Base-by-base conservation (phyloP, 1,140 invertebrate species). In the Conus ventricosus region DNA sequence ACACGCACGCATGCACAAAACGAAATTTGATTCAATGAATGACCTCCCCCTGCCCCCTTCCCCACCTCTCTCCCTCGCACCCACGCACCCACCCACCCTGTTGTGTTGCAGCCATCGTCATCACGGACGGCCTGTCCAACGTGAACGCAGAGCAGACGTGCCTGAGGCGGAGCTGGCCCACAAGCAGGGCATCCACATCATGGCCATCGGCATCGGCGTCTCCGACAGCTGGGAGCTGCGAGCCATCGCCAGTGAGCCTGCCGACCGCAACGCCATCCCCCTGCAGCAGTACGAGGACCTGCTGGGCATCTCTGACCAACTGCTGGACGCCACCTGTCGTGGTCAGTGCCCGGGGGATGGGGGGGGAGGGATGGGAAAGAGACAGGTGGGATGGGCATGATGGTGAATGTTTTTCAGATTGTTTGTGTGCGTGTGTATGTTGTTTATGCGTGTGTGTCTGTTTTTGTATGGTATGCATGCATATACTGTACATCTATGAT, bases 111-210 rank as follows among this genome's bases (percentile, higher is more conserved):
- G 94, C 93, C 13, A 88, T 95, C 60, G 84, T 95, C 8, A 90
- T 95, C 25, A 94, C 94, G 15, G 93, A 95, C 88, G 93, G 93
- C 51, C 84, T 92, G 75, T 94, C 94, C 6, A 94, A 93, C 54
- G 89, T 94, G 23, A 91, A 94, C 63, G 78, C 88, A 15, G 91
- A 93, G 80, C 78, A 90, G 17, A 94, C 94, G 85, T 94, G 39
- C 87, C 90, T 0, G 92, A 93, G 80, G 93, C 94, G 20, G 60
- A 90, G 13, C 80, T 87, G 10, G 84, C 92, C 15, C 92, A 91
- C 71, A 88, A 91, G 1, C n/a, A 90, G 80, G 91, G 91, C 84
- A 88, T 92, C 27, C 93, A 94, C 81, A 84, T 94, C 15, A 91
- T 93, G 57, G 91, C 92, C 82, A 88, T 94, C 60, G 94, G 93